Evolutionary conservation across 2,797 vertebrate species (phyloP).

Genomic region (Gambelia wislizenii): DNA sequence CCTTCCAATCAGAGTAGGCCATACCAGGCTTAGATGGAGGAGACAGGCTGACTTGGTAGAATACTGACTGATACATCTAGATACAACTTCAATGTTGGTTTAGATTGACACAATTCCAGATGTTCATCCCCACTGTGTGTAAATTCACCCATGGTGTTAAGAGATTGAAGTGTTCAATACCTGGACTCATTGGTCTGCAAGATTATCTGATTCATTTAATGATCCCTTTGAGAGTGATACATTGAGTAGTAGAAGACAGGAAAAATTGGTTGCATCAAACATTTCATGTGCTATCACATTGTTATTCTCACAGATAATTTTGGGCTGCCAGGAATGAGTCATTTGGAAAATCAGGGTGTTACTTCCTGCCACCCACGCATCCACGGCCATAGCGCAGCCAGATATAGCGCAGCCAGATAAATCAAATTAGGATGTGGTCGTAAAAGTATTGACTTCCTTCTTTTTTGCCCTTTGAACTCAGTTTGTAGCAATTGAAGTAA

Average conservation of each 20-base stretch:
- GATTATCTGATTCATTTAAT: conserved; percentile 21
- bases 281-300: not conserved
- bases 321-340: conserved; percentile 36
- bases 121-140: not conserved
- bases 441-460: not conserved
- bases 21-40: not conserved
- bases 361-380: not conserved
- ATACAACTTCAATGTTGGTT: not conserved
- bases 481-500: no score
- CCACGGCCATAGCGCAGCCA: not conserved
- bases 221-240: conserved; percentile 31
- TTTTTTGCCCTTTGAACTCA: not conserved
- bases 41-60: not conserved
- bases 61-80: not conserved
- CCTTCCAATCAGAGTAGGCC: not conserved
- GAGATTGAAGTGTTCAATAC: conserved; percentile 9
- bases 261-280: conserved; percentile 26
- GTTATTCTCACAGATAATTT: conserved; percentile 10
- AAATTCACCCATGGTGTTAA: not conserved
- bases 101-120: not conserved
- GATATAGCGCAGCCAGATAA: not conserved
- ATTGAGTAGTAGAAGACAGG: not conserved
- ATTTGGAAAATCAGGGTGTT: not conserved
- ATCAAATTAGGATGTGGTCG: not conserved
- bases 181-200: not conserved